A percentile compares a stretch with the other conserved stretches of the same genome.
phyloP scores from a whole-genome alignment of 2,888 invertebrate genomes.

The Gymnosoma rotundatum region DNA sequence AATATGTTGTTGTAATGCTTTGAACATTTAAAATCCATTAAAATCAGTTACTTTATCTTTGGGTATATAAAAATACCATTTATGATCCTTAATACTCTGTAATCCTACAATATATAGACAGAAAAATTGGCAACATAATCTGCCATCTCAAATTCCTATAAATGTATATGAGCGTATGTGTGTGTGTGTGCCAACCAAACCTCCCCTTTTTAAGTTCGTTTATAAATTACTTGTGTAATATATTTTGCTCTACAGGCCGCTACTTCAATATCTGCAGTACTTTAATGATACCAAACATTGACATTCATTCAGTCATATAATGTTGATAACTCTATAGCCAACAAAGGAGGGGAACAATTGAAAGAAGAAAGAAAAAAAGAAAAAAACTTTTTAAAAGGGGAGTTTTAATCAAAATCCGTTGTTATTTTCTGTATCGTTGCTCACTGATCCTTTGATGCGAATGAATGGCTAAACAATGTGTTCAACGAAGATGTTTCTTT shows the following conservation, averaged over 20 bases:
- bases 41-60: constrained; percentile 68
- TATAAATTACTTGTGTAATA: constrained; percentile 26
- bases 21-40: constrained; percentile 64
- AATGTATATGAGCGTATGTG: neutral
- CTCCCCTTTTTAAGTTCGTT: constrained; percentile 34
- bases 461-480: constrained; percentile 74
- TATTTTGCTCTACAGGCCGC: constrained; percentile 34
- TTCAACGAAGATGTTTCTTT: constrained; percentile 54
- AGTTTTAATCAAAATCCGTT: constrained; percentile 83
- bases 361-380: constrained; percentile 15
- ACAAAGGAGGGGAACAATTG: constrained; percentile 46
- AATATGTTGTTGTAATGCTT: neutral
- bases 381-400: constrained; percentile 76
- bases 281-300: constrained; percentile 71
- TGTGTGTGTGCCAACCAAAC: constrained; percentile 16
- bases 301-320: constrained; percentile 53
- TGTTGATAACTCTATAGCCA: constrained; percentile 64
- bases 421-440: constrained; percentile 85
- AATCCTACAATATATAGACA: constrained; percentile 77
- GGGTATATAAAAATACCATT: constrained; percentile 79
- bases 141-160: constrained; percentile 60
- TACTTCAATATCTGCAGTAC: constrained; percentile 48
- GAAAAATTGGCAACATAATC: constrained; percentile 75
- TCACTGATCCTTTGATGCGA: constrained; percentile 83
- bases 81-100: constrained; percentile 82